These are phyloP conservation scores for Takifugu rubripes DNA, from an alignment of 2,797 vertebrate species.

Conservation along the genomic window DNA sequence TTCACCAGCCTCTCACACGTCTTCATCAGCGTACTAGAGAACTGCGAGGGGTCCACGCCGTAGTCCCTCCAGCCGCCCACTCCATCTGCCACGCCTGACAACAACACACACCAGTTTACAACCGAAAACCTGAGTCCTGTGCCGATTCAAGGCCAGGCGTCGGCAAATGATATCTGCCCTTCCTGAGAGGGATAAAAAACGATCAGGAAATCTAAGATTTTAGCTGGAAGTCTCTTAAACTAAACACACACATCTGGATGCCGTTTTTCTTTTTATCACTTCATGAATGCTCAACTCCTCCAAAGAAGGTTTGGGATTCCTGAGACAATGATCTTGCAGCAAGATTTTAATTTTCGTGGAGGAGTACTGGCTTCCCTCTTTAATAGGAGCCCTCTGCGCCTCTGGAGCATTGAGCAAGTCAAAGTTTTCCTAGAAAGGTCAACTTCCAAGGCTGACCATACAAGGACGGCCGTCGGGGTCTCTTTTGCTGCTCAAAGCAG, in stretches of 20 bases:
- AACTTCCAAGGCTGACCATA: conserved; percentile 61
- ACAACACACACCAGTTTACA: conserved; percentile 8
- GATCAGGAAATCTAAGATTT: too few species aligned
- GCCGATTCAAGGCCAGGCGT: too few species aligned
- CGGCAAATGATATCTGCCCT: too few species aligned
- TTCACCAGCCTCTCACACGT: conserved; percentile 95
- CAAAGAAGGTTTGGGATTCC: not conserved
- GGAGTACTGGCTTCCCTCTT: not conserved
- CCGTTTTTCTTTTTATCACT: too few species aligned
- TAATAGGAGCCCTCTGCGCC: conserved; percentile 12
- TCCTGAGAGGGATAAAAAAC: too few species aligned
- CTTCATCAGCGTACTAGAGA: conserved; percentile 96
- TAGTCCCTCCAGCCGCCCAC: conserved; percentile 99
- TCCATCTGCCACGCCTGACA: conserved; percentile 91
- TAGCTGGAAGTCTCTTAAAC: too few species aligned
- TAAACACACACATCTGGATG: too few species aligned
- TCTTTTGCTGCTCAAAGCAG: conserved; percentile 13
- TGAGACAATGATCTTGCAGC: not conserved
- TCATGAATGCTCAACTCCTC: not conserved
- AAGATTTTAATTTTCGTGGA: conserved; percentile 1
- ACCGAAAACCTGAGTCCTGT: too few species aligned
- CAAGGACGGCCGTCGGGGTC: conserved; percentile 49
- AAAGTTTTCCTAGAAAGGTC: conserved; percentile 49
- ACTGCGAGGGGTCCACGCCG: conserved; percentile 96
- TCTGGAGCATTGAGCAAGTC: conserved; percentile 2